A percentile compares a stretch with the other conserved stretches of the same genome.
phyloP scores from a whole-genome alignment of 1,140 invertebrate genomes.

The Zaprionus davidi region DNA sequence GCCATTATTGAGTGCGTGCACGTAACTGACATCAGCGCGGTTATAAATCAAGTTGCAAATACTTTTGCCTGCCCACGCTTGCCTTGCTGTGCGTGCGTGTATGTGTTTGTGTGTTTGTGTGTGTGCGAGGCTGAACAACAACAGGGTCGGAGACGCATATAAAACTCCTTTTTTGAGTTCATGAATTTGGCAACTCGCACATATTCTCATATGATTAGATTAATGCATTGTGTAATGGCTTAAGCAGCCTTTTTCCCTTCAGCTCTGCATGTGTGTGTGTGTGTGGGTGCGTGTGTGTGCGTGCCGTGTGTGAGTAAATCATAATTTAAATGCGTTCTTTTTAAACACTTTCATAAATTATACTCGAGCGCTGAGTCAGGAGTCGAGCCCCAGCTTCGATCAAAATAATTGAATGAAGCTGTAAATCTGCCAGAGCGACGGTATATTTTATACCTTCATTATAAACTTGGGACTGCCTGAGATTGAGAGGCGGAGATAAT shows the following conservation, averaged over 20 bases:
- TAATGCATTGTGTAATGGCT: conserved; percentile 78
- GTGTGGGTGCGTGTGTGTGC: conserved; percentile 26
- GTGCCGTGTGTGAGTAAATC: conserved; percentile 47
- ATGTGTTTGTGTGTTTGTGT: background rate
- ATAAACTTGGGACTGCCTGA: background rate
- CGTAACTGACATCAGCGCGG: conserved; percentile 80
- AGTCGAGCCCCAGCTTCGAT: conserved; percentile 5
- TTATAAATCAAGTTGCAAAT: conserved; percentile 82
- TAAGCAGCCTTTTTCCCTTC: conserved; percentile 21
- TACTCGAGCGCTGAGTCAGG: conserved; percentile 6
- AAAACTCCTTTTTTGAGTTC: conserved; percentile 67
- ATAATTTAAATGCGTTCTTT: conserved; percentile 57
- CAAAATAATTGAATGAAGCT: conserved; percentile 21
- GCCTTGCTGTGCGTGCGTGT: background rate
- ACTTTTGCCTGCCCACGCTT: conserved; percentile 40
- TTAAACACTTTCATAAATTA: conserved; percentile 37
- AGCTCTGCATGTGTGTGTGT: background rate
- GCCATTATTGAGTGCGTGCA: conserved; percentile 78
- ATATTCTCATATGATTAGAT: conserved; percentile 76
- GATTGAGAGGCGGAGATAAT: background rate
- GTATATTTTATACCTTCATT: background rate
- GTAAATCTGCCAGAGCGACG: conserved; percentile 8
- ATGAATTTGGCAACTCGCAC: conserved; percentile 64
- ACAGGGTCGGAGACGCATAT: conserved; percentile 26
- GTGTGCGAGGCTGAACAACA: conserved; percentile 7